Conservation (phyloP, 2,113 vertebrate genomes). For the Arothron firmamentum region DNA sequence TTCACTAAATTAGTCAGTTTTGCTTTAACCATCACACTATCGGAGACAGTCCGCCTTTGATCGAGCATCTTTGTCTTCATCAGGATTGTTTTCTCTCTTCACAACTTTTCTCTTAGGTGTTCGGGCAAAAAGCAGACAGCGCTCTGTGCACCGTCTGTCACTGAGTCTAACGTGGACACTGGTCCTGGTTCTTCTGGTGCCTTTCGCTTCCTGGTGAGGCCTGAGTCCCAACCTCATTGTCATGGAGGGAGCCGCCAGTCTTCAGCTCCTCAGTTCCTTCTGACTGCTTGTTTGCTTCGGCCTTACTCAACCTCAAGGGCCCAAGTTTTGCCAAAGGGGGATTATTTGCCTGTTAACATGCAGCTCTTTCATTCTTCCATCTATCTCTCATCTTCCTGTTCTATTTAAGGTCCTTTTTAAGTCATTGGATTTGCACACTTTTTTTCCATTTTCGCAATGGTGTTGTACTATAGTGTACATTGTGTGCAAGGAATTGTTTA, state of each 20-base stretch:
- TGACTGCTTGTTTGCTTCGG: constrained; percentile 62
- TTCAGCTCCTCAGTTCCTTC: constrained; percentile 45
- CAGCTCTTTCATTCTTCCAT: constrained; percentile 20
- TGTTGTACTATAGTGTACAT: constrained; percentile 69
- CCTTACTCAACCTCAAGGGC: constrained; percentile 56
- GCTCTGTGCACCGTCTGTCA: constrained; percentile 73
- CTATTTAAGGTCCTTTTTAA: constrained; percentile 6
- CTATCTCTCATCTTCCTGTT: constrained; percentile 31
- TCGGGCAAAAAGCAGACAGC: constrained; percentile 86
- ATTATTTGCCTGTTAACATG: constrained; percentile 38
- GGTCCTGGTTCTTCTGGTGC: constrained; percentile 84
- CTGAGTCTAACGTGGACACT: constrained; percentile 75
- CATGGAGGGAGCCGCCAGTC: constrained; percentile 41
- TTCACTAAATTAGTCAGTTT: too few species aligned
- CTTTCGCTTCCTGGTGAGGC: constrained; percentile 85
- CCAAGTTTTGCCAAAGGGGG: constrained; percentile 50
- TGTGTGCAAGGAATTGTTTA: constrained; percentile 63
- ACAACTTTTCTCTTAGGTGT: constrained; percentile 72
- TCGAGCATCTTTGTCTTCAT: neutral
- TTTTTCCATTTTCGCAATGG: constrained; percentile 53
- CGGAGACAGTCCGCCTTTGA: too few species aligned
- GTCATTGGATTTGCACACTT: constrained; percentile 39
- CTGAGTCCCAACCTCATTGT: constrained; percentile 38
- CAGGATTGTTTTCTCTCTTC: neutral
- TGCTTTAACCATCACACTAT: too few species aligned